Conservation (phyloP, 2,797 vertebrate genomes). For the Arctocebus calabarensis region DNA sequence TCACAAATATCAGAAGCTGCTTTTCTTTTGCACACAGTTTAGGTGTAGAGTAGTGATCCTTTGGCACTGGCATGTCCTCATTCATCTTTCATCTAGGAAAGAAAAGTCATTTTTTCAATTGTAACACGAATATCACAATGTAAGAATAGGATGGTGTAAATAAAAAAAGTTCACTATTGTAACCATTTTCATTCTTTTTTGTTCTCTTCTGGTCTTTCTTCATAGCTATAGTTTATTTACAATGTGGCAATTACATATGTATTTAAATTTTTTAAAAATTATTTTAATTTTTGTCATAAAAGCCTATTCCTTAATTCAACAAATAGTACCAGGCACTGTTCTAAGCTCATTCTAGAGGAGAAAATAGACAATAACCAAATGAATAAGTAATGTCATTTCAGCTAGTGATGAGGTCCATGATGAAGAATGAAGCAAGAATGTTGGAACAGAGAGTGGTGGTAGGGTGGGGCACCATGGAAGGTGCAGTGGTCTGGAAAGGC, state of each 20-base stretch:
- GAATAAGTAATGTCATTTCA: neutral
- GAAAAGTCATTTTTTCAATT: neutral
- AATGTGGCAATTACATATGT: neutral
- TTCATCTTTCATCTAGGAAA: neutral
- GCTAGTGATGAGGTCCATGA: neutral
- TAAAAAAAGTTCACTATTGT: neutral
- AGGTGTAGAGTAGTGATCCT: no score
- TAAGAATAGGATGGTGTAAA: neutral
- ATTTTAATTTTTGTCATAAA: constrained; percentile 33
- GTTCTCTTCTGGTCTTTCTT: neutral
- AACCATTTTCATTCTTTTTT: neutral
- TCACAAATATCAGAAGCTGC: neutral
- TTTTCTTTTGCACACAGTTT: neutral
- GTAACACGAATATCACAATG: neutral
- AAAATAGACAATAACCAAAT: neutral
- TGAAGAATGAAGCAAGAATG: neutral
- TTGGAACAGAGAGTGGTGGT: neutral
- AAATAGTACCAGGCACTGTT: neutral
- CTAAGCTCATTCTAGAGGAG: neutral
- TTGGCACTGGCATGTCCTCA: neutral
- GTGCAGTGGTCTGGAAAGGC: neutral
- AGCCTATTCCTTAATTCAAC: neutral
- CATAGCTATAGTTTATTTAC: neutral
- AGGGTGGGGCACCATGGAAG: neutral
- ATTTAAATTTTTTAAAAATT: neutral